phyloP scores from a whole-genome alignment of 2,888 invertebrate species.

The Parnassius glacialis region DNA sequence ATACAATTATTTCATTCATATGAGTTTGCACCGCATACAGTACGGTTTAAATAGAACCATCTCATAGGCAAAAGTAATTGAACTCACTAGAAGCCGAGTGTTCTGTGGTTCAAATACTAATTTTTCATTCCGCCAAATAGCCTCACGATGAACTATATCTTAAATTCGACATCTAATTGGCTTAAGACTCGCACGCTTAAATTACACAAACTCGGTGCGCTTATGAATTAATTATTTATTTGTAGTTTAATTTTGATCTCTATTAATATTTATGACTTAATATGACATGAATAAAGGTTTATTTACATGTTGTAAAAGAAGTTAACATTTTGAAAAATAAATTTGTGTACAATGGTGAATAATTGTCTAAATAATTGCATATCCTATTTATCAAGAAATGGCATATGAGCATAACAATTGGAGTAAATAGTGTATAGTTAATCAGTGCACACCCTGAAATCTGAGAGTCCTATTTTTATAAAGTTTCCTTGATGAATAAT shows the following conservation, averaged over 20 bases:
- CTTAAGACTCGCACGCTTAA: conserved; percentile 5
- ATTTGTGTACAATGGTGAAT: too few species aligned
- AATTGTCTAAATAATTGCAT: too few species aligned
- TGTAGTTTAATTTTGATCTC: conserved; percentile 19
- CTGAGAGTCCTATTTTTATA: conserved; percentile 23
- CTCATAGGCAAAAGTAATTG: too few species aligned
- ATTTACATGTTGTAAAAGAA: too few species aligned
- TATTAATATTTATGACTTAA: conserved; percentile 5
- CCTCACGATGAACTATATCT: too few species aligned
- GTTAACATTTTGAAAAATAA: too few species aligned
- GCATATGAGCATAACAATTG: conserved; percentile 1
- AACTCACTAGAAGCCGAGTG: too few species aligned
- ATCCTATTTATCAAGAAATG: too few species aligned
- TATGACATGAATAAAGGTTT: not conserved
- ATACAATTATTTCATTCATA: not conserved
- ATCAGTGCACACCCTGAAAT: conserved; percentile 1
- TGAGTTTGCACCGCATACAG: not conserved
- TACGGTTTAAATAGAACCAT: too few species aligned
- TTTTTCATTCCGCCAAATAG: too few species aligned
- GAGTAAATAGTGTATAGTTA: conserved; percentile 8
- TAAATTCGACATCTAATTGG: conserved; percentile 3
- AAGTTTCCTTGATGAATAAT: conserved; percentile 18
- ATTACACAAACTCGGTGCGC: conserved; percentile 21
- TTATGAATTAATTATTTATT: conserved; percentile 17
- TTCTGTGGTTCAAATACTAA: too few species aligned